These are phyloP conservation scores for Phytoseiulus persimilis DNA, from an alignment of 2,888 invertebrate genomes.

Conservation along the genomic window DNA sequence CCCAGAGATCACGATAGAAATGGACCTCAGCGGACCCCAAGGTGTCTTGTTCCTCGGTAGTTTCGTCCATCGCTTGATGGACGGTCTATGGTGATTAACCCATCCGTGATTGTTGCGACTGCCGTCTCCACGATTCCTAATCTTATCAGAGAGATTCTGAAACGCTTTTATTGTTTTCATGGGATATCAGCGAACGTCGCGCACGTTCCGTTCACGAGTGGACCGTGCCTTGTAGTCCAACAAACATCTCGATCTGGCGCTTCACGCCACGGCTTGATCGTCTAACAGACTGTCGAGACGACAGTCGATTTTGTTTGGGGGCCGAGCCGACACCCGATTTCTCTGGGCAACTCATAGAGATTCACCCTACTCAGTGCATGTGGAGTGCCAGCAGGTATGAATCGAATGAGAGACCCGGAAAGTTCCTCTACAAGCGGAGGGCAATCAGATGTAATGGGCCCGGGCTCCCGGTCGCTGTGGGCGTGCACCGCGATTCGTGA, in stretches of 20 bases:
- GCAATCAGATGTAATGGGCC: background rate
- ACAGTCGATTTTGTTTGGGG: background rate
- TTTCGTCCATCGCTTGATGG: background rate
- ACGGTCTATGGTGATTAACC: background rate
- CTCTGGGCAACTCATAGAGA: background rate
- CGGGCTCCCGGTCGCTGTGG: background rate
- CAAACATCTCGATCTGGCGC: no score
- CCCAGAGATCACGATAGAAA: background rate
- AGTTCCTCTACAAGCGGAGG: background rate
- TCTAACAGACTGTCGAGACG: no score
- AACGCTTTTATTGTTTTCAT: background rate
- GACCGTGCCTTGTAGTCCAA: no score
- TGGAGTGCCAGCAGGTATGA: no score
- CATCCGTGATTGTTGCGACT: background rate
- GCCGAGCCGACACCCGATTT: background rate
- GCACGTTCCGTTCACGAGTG: no score
- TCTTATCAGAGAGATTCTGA: background rate
- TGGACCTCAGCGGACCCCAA: background rate
- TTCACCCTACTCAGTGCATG: background rate
- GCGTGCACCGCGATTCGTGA: background rate
- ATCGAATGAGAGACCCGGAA: background rate
- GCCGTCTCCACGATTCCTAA: background rate
- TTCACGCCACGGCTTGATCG: no score
- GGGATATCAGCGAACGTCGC: background rate
- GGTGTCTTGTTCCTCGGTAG: background rate